Conservation (phyloP, 2,113 vertebrate species). For the Leuciscus idus region DNA sequence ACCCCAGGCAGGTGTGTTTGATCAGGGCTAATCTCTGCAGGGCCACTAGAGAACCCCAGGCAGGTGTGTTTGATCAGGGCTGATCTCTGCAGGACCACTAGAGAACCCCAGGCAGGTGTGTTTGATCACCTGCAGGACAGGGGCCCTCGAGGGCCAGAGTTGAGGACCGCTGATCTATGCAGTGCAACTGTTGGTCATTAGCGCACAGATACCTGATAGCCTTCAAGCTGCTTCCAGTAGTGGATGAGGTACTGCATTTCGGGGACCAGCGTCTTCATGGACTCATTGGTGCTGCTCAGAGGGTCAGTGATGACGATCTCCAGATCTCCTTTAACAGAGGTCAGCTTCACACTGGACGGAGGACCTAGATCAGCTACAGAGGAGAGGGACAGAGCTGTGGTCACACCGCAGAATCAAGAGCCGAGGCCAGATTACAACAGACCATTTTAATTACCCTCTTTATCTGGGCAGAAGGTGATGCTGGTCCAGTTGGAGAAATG, state of each 20-base stretch:
- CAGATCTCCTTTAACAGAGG: constrained; percentile 48
- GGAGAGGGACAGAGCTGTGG: too few relatives aligned
- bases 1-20: too few relatives aligned
- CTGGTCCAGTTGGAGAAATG: neutral
- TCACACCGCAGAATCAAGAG: neutral
- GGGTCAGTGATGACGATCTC: constrained; percentile 66
- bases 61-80: too few relatives aligned
- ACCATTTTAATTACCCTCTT: neutral
- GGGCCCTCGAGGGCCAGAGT: too few relatives aligned
- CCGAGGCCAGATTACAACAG: too few relatives aligned
- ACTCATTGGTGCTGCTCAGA: constrained; percentile 56
- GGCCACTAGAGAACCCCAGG: too few relatives aligned
- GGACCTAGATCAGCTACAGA: constrained; percentile 67
- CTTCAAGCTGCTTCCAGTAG: constrained; percentile 61
- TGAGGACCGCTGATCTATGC: too few relatives aligned
- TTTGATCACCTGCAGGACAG: too few relatives aligned
- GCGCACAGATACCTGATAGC: constrained; percentile 49
- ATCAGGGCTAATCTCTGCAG: too few relatives aligned
- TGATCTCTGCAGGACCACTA: too few relatives aligned
- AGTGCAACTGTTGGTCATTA: too few relatives aligned
- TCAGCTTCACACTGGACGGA: constrained; percentile 60
- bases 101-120: too few relatives aligned
- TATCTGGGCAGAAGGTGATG: neutral
- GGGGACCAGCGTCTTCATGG: constrained; percentile 58
- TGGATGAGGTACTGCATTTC: constrained; percentile 56